Percentiles rank a stretch among this genome's conserved stretches.
phyloP scores from a whole-genome alignment of 2,888 invertebrate species.

The Parnassius smintheus region DNA sequence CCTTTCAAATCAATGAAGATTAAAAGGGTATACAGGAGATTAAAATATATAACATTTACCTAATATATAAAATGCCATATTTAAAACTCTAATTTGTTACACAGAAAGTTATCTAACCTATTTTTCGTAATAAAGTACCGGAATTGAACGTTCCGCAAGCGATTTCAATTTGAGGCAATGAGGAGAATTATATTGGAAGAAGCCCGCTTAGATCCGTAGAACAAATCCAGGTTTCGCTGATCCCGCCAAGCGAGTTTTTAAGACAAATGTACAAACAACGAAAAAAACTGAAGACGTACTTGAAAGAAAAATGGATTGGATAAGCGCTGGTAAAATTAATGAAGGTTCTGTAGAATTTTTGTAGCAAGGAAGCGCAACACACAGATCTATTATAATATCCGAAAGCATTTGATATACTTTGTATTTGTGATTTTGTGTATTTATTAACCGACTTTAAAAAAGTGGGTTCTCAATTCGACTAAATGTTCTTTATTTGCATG shows the following conservation, averaged over 20 bases:
- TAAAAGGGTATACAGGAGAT: no score
- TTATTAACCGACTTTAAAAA: no score
- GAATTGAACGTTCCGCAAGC: conserved; percentile 31
- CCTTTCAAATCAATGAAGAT: no score
- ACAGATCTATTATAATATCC: background rate
- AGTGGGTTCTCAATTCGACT: no score
- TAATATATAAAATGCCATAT: background rate
- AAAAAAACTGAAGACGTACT: conserved; percentile 20
- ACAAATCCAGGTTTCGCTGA: conserved; percentile 42
- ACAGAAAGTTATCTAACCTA: conserved; percentile 15
- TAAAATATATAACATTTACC: no score
- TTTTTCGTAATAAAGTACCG: conserved; percentile 27
- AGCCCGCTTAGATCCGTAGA: conserved; percentile 37
- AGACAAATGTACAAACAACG: conserved; percentile 34
- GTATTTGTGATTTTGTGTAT: no score
- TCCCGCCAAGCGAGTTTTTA: conserved; percentile 34
- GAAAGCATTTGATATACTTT: no score
- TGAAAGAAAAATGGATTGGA: conserved; percentile 17
- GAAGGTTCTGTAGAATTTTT: conserved; percentile 17
- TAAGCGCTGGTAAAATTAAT: conserved; percentile 10
- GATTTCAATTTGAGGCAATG: conserved; percentile 46
- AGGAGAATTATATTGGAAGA: conserved; percentile 42
- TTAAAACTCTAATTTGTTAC: conserved; percentile 21
- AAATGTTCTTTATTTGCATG: no score
- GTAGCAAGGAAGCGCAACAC: background rate